A percentile compares a stretch with the other conserved stretches of the same genome.
Conservation (phyloP, 2,888 invertebrate genomes). For the Melanchra persicariae region DNA sequence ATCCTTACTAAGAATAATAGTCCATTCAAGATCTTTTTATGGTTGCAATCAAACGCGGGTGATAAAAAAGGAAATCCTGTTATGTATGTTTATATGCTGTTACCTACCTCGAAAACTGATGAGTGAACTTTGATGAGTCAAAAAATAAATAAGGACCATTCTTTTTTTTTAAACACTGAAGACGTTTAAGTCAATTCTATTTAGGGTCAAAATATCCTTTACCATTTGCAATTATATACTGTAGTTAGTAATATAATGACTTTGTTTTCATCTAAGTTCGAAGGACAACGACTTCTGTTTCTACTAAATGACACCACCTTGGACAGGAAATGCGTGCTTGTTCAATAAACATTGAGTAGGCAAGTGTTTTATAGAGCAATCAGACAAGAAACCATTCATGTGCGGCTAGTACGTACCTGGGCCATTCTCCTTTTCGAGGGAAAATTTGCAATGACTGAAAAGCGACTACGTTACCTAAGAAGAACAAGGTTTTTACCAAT, state of each 20-base stretch:
- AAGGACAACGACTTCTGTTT: slow-evolving; percentile 13
- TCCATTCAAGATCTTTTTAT: slow-evolving; percentile 41
- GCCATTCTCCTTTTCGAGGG: not conserved
- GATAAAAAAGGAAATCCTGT: slow-evolving; percentile 7
- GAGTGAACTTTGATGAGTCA: not conserved
- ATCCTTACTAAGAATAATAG: slow-evolving; percentile 20
- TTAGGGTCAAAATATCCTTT: not conserved
- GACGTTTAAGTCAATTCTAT: not conserved
- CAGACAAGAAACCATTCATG: slow-evolving; percentile 7
- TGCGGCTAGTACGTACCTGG: not conserved
- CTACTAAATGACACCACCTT: slow-evolving; percentile 14
- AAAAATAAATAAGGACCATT: too few species aligned
- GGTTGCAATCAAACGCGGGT: slow-evolving; percentile 1
- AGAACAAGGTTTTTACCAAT: not conserved
- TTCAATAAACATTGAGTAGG: slow-evolving; percentile 39
- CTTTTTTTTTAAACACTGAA: too few species aligned
- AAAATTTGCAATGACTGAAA: too few species aligned
- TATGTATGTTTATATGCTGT: slow-evolving; percentile 1
- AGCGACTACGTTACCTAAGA: not conserved
- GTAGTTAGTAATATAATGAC: not conserved
- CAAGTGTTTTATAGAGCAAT: slow-evolving; percentile 26
- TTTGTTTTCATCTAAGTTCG: not conserved
- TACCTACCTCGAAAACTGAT: slow-evolving; percentile 1
- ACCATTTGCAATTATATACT: not conserved
- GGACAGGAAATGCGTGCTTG: slow-evolving; percentile 48